Percentiles rank a stretch among this genome's conserved stretches.
phyloP scores from a whole-genome alignment of 2,797 vertebrate species.

The Gallirallus australis region DNA sequence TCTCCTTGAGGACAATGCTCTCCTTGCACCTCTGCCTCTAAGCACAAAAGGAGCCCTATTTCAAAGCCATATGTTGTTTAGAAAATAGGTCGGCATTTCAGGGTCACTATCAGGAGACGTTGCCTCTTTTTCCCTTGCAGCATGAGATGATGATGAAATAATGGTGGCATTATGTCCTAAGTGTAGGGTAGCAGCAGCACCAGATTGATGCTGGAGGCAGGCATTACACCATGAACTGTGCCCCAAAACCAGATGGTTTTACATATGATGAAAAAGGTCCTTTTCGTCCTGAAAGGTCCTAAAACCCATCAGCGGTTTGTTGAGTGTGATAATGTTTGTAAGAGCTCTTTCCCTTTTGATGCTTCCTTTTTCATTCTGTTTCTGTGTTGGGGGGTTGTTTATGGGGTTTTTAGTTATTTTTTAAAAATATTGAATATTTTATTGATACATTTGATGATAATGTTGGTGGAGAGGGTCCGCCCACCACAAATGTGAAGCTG shows the following conservation, averaged over 20 bases:
- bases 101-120: background rate
- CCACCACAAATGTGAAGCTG: background rate
- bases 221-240: background rate
- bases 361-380: background rate
- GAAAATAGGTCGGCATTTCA: background rate
- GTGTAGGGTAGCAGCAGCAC: background rate
- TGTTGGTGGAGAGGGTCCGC: background rate
- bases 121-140: background rate
- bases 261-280: background rate
- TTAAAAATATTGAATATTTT: background rate
- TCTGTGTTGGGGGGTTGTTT: background rate
- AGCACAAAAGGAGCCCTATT: background rate
- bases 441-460: background rate
- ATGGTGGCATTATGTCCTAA: background rate
- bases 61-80: slow-evolving; percentile 44
- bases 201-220: background rate
- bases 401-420: background rate
- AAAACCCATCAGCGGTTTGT: background rate
- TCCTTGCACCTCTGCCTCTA: background rate
- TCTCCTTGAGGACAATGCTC: slow-evolving; percentile 35
- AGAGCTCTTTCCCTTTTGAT: background rate
- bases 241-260: background rate
- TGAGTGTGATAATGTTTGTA: background rate
- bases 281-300: background rate
- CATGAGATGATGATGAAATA: background rate